Evolutionary conservation across 2,113 vertebrate genomes (phyloP).

Genomic region (Erpornis zantholeuca): DNA sequence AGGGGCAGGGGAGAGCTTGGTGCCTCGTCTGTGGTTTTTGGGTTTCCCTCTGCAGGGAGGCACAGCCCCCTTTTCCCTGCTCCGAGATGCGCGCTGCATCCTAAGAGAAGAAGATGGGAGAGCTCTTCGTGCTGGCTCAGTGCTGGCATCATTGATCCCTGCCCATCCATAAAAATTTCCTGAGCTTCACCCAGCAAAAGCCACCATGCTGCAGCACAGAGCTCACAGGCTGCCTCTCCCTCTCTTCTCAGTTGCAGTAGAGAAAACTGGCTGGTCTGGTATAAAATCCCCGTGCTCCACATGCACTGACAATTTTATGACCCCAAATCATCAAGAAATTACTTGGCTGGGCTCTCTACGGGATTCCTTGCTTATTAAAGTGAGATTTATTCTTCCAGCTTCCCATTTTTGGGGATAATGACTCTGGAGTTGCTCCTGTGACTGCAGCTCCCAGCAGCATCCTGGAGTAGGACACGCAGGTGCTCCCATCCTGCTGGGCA

Average conservation of each 20-base stretch:
- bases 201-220: background rate
- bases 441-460: background rate
- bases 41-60: slow-evolving; percentile 63
- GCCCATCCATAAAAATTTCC: background rate
- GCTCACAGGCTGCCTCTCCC: background rate
- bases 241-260: background rate
- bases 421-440: background rate
- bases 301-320: slow-evolving; percentile 15
- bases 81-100: background rate
- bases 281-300: background rate
- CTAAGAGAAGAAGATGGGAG: background rate
- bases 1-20: background rate
- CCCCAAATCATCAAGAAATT: slow-evolving; percentile 10
- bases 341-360: background rate
- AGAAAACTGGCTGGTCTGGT: background rate
- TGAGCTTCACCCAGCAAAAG: background rate
- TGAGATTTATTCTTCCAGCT: background rate
- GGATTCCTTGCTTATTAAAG: background rate
- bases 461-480: fast-evolving
- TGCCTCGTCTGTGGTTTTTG: slow-evolving; percentile 64
- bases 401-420: background rate
- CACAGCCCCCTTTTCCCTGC: background rate
- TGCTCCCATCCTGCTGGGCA: background rate
- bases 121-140: background rate
- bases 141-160: fast-evolving